These are phyloP conservation scores for Kryptolebias ocellatus DNA, from an alignment of 2,797 vertebrate species.

Conservation along the genomic window DNA sequence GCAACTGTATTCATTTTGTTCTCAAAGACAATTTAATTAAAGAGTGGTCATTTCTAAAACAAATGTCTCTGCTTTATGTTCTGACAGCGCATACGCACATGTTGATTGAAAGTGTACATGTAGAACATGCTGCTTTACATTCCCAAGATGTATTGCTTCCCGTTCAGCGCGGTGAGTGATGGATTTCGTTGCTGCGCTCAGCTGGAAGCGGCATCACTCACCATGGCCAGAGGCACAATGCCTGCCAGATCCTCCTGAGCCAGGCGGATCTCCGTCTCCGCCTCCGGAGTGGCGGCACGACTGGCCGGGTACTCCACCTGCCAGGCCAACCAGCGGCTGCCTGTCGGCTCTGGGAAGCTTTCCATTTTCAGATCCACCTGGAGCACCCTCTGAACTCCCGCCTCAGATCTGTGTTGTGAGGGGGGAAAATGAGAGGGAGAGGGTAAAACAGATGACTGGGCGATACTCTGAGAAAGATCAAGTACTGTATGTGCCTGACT, in stretches of 20 bases:
- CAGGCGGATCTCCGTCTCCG: conserved; percentile 89
- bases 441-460: conserved; percentile 35
- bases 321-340: conserved; percentile 93
- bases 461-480: conserved; percentile 5
- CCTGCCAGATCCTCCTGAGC: conserved; percentile 91
- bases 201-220: conserved; percentile 76
- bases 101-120: conserved; percentile 19
- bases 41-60: not conserved
- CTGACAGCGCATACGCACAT: conserved; percentile 31
- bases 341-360: conserved; percentile 87
- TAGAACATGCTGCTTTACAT: conserved; percentile 3
- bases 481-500: not conserved
- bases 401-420: conserved; percentile 81
- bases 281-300: conserved; percentile 80
- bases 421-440: conserved; percentile 28
- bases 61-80: conserved; percentile 14
- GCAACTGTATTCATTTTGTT: too few species aligned
- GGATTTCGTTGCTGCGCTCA: conserved; percentile 20
- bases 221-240: conserved; percentile 93
- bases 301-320: conserved; percentile 91
- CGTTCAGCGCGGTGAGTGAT: conserved; percentile 19
- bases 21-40: too few species aligned
- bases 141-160: conserved; percentile 6
- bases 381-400: conserved; percentile 85
- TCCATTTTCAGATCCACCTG: conserved; percentile 93